Conservation (phyloP, 1,140 invertebrate species). For the Tetragonula clypearis region DNA sequence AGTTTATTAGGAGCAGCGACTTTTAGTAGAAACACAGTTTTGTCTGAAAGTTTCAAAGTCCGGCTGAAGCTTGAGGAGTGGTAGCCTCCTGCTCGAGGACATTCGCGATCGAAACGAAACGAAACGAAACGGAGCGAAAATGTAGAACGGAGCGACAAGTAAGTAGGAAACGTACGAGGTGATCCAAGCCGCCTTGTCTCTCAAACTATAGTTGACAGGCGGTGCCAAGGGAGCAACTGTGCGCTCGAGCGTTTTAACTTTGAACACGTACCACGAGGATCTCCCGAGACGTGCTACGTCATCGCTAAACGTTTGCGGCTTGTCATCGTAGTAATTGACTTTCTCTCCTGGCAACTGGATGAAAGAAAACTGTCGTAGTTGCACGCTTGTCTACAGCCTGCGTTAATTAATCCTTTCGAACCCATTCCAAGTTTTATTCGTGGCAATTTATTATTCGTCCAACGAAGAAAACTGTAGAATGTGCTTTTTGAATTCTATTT, state of each 20-base stretch:
- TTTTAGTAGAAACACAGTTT: conserved; percentile 10
- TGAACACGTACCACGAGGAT: conserved; percentile 47
- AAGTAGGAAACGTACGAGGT: conserved; percentile 47
- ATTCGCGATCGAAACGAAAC: neutral
- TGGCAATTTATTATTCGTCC: neutral
- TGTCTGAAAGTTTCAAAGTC: neutral
- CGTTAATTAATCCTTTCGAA: conserved; percentile 54
- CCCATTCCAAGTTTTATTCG: neutral
- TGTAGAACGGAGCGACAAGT: conserved; percentile 25
- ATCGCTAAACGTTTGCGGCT: conserved; percentile 50
- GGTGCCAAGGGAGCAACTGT: conserved; percentile 37
- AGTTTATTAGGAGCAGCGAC: neutral
- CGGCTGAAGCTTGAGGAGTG: neutral
- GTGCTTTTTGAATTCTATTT: neutral
- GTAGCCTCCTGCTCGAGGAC: neutral
- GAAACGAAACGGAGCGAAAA: neutral
- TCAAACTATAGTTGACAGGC: conserved; percentile 46
- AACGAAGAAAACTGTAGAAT: neutral
- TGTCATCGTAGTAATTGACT: conserved; percentile 71
- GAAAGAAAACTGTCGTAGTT: conserved; percentile 54
- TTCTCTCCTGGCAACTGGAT: conserved; percentile 56
- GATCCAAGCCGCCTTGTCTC: conserved; percentile 32
- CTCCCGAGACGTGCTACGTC: conserved; percentile 61
- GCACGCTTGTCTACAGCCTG: neutral
- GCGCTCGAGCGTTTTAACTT: conserved; percentile 45